A percentile compares a stretch with the other conserved stretches of the same genome.
Conservation (phyloP, 1,140 invertebrate species). For the Ladona fulva region DNA sequence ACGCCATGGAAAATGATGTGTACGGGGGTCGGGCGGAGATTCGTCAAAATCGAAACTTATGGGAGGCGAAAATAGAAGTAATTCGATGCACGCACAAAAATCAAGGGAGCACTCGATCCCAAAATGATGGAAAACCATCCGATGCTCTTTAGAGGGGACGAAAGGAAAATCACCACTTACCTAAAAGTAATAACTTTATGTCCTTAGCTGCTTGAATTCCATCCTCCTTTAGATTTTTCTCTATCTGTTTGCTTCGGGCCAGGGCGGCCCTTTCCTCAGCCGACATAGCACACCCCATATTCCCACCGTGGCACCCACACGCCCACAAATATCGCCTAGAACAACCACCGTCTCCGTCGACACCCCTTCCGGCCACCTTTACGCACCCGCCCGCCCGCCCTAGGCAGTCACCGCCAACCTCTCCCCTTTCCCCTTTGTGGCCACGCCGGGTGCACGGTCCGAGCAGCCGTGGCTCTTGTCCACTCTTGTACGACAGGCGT, state of each 20-base stretch:
- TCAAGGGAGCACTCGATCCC: too few species aligned
- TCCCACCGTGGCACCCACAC: conserved; percentile 27
- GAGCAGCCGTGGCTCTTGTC: not conserved
- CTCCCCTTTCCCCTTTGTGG: not conserved
- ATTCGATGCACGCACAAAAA: too few species aligned
- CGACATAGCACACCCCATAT: conserved; percentile 98
- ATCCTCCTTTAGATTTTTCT: conserved; percentile 99
- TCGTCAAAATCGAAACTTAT: too few species aligned
- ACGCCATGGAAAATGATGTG: too few species aligned
- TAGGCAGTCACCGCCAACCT: conserved; percentile 1
- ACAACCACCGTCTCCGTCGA: not conserved
- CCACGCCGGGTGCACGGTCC: not conserved
- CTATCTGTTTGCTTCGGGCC: conserved; percentile 95
- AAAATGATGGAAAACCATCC: too few species aligned
- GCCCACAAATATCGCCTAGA: conserved; percentile 3
- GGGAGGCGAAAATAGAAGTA: too few species aligned
- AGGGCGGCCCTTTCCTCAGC: conserved; percentile 94
- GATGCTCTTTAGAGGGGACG: not conserved
- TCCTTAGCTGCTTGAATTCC: conserved; percentile 98
- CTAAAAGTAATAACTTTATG: conserved; percentile 95
- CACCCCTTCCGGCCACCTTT: conserved; percentile 1
- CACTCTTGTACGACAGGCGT: not conserved
- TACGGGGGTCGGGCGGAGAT: too few species aligned
- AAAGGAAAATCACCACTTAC: conserved; percentile 49
- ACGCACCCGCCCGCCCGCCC: conserved; percentile 1